phyloP scores from a whole-genome alignment of 2,113 vertebrate genomes.

The Guaruba guarouba region DNA sequence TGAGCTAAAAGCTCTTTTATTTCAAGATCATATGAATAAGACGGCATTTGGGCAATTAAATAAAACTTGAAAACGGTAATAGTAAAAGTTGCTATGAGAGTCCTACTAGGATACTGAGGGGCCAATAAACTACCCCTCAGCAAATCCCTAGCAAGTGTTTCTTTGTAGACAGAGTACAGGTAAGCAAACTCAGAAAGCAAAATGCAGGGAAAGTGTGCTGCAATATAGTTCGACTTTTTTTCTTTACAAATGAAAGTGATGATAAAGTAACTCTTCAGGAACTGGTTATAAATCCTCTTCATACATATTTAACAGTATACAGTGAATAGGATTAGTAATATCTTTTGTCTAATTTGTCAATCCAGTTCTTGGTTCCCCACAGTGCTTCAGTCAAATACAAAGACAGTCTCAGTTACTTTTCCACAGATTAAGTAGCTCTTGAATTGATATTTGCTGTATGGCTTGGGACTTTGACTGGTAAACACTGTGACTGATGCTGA shows the following conservation, averaged over 20 bases:
- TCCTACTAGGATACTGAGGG: background rate
- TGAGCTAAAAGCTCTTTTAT: conserved; percentile 45
- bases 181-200: background rate
- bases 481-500: conserved; percentile 62
- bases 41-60: conserved; percentile 43
- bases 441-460: conserved; percentile 66
- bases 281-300: conserved; percentile 62
- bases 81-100: background rate
- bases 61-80: conserved; percentile 2
- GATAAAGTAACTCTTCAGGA: conserved; percentile 68
- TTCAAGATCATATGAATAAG: conserved; percentile 32
- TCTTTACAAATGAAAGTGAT: conserved; percentile 54
- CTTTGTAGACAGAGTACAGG: background rate
- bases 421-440: conserved; percentile 63
- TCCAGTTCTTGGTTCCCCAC: conserved; percentile 60
- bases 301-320: conserved; percentile 63
- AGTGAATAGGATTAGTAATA: conserved; percentile 66
- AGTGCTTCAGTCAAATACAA: conserved; percentile 60
- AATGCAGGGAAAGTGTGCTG: background rate
- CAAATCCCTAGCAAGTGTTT: background rate
- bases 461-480: conserved; percentile 63
- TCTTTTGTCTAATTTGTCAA: conserved; percentile 67
- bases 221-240: conserved; percentile 21
- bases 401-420: conserved; percentile 63
- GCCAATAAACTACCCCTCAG: background rate